Percentiles rank a stretch among this genome's conserved stretches.
These are phyloP conservation scores for Brachyhypopomus occidentalis DNA, from an alignment of 2,113 vertebrate genomes.

Conservation along the genomic window DNA sequence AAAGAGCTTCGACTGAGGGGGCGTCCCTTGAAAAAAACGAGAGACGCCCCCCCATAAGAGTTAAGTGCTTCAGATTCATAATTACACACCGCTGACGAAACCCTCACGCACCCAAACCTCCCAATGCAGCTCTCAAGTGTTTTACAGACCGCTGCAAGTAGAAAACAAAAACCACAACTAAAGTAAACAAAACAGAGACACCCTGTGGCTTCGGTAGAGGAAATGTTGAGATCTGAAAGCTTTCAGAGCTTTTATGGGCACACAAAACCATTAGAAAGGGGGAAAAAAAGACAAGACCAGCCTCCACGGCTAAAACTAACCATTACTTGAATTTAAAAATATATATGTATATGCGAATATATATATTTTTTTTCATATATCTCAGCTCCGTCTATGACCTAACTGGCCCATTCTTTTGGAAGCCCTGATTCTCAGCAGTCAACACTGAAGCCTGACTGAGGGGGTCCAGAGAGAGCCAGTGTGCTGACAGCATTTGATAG, in stretches of 20 bases:
- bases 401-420: slow-evolving; percentile 18
- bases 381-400: slow-evolving; percentile 15
- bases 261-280: slow-evolving; percentile 34
- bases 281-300: slow-evolving; percentile 14
- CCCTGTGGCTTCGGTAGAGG: slow-evolving; percentile 57
- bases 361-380: slow-evolving; percentile 3
- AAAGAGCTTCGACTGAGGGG: slow-evolving; percentile 68
- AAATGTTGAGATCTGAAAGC: slow-evolving; percentile 52
- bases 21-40: slow-evolving; percentile 57
- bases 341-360: slow-evolving; percentile 5
- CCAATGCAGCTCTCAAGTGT: slow-evolving; percentile 64
- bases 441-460: slow-evolving; percentile 24
- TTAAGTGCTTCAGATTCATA: slow-evolving; percentile 77
- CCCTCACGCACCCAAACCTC: slow-evolving; percentile 51
- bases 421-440: slow-evolving; percentile 30
- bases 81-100: slow-evolving; percentile 21
- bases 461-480: slow-evolving; percentile 19
- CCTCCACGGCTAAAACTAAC: slow-evolving; percentile 19
- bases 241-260: slow-evolving; percentile 18
- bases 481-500: slow-evolving; percentile 33
- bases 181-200: slow-evolving; percentile 19
- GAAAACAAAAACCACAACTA: slow-evolving; percentile 44
- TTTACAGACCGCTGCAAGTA: slow-evolving; percentile 48
- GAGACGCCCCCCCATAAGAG: slow-evolving; percentile 63
- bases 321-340: slow-evolving; percentile 31